Evolutionary conservation across 2,888 invertebrate genomes (phyloP).

Genomic region (Steromphala cineraria): DNA sequence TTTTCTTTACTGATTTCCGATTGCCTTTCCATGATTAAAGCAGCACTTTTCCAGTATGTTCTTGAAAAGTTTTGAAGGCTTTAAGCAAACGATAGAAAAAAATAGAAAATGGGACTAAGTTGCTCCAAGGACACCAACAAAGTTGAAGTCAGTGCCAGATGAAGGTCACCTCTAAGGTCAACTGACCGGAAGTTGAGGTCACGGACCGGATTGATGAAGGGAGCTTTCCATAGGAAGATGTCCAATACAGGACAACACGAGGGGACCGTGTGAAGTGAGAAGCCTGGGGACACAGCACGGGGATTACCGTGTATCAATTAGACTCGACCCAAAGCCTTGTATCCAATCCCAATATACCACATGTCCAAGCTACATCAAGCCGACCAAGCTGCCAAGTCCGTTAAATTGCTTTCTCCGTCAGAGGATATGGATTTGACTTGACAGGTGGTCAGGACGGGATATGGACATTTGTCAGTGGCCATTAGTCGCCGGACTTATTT

Average conservation of each 20-base stretch:
- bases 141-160: too few relatives aligned
- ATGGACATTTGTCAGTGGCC: background rate
- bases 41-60: too few relatives aligned
- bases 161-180: too few relatives aligned
- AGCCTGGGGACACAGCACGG: background rate
- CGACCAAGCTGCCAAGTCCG: background rate
- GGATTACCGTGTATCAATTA: conserved; percentile 1
- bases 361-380: background rate
- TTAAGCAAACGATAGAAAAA: too few relatives aligned
- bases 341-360: background rate
- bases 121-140: too few relatives aligned
- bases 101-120: too few relatives aligned
- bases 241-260: background rate
- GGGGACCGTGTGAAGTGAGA: background rate
- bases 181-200: too few relatives aligned
- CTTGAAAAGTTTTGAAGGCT: too few relatives aligned
- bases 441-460: background rate
- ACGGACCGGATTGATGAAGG: too few relatives aligned
- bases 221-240: too few relatives aligned
- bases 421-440: conserved; percentile 3
- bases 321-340: background rate
- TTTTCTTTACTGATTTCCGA: too few relatives aligned
- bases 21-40: too few relatives aligned
- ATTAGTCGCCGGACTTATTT: background rate
- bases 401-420: background rate